These are phyloP conservation scores for Sceloporus tristichus DNA, from an alignment of 2,113 vertebrate genomes.

Conservation along the genomic window DNA sequence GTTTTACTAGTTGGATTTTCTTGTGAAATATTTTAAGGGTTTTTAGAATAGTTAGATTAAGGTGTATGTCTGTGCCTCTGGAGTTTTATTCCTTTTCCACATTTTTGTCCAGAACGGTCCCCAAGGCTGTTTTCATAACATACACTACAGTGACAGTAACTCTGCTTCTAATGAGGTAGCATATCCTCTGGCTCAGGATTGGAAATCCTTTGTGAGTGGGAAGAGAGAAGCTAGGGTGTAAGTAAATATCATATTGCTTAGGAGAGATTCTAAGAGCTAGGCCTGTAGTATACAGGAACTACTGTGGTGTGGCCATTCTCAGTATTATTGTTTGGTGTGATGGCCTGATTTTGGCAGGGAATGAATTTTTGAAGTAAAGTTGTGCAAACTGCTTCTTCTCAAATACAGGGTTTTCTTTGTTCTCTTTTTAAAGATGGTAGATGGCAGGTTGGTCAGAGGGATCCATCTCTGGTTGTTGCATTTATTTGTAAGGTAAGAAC, in stretches of 20 bases:
- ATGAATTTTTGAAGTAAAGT: rapidly evolving
- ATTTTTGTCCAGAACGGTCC: neutral
- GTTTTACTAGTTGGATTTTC: neutral
- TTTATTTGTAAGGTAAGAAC: slow-evolving; percentile 90
- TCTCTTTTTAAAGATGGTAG: slow-evolving; percentile 47
- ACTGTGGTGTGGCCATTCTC: neutral
- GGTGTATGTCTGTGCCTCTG: neutral
- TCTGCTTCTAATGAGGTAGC: neutral
- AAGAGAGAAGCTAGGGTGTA: neutral
- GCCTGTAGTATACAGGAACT: neutral
- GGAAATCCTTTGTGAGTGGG: neutral
- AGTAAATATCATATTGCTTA: neutral
- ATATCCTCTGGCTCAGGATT: neutral
- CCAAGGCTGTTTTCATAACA: neutral
- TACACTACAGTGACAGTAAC: neutral
- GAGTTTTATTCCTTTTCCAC: neutral
- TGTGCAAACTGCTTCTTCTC: neutral
- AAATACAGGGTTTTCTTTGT: neutral
- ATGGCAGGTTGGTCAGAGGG: slow-evolving; percentile 38
- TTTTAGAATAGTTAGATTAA: neutral
- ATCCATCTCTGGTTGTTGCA: slow-evolving; percentile 85
- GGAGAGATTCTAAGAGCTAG: neutral
- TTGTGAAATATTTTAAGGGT: neutral
- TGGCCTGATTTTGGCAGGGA: slow-evolving; percentile 14
- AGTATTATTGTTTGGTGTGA: neutral